A percentile compares a stretch with the other conserved stretches of the same genome.
Conservation (phyloP, 2,888 invertebrate species). For the Myopa tessellatipennis region DNA sequence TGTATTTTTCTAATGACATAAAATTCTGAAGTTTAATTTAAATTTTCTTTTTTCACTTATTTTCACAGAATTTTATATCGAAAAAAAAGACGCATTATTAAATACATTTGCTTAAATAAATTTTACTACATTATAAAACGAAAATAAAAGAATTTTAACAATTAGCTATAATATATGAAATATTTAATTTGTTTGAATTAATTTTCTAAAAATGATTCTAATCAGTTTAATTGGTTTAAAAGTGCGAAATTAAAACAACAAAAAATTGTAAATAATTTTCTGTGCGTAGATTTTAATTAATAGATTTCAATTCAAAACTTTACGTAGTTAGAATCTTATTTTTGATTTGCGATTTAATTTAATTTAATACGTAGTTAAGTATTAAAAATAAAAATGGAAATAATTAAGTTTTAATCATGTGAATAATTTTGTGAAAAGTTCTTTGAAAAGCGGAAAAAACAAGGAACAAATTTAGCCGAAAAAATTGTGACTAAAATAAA, state of each 20-base stretch:
- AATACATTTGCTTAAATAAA: too few relatives aligned
- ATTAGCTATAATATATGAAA: constrained; percentile 1
- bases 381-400: not conserved
- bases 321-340: constrained; percentile 13
- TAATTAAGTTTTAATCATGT: not conserved
- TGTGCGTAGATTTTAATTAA: not conserved
- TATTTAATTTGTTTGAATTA: not conserved
- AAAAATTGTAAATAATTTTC: constrained; percentile 20
- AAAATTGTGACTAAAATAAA: constrained; percentile 36
- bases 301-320: constrained; percentile 5
- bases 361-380: not conserved
- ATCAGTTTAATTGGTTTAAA: not conserved
- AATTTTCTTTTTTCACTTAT: not conserved
- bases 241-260: constrained; percentile 6
- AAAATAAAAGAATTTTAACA: constrained; percentile 21
- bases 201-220: not conserved
- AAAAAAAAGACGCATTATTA: not conserved
- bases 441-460: not conserved
- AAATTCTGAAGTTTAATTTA: not conserved
- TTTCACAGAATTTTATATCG: constrained; percentile 24
- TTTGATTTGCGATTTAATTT: constrained; percentile 36
- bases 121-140: constrained; percentile 9
- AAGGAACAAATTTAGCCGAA: not conserved
- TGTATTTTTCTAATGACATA: too few relatives aligned
- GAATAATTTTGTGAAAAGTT: constrained; percentile 29